Percentiles rank a stretch among this genome's conserved stretches.
These are phyloP conservation scores for Andrena camellia DNA, from an alignment of 2,888 invertebrate genomes.

Conservation along the genomic window DNA sequence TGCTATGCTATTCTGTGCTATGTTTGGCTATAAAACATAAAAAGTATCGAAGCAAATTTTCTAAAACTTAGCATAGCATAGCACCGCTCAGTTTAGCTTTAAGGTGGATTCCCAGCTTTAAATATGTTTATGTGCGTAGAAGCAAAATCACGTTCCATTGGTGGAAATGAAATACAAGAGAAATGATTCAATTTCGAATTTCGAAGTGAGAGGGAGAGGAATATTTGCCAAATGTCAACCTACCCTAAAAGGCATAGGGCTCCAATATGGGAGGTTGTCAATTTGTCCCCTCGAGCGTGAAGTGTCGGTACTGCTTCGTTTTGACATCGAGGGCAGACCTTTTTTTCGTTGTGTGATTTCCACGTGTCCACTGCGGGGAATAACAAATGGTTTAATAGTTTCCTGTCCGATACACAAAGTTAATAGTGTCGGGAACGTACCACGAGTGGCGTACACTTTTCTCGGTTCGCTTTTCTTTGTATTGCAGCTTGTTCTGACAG, in stretches of 20 bases:
- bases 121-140: no score
- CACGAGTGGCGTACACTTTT: conserved; percentile 66
- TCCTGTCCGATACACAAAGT: background rate
- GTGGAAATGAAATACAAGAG: background rate
- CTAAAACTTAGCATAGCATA: no score
- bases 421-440: conserved; percentile 29
- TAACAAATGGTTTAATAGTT: conserved; percentile 12
- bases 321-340: conserved; percentile 59
- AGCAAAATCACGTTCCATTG: no score
- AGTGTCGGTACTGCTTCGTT: conserved; percentile 58
- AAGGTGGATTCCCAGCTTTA: no score
- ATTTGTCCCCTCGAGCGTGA: conserved; percentile 59
- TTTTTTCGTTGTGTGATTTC: conserved; percentile 61
- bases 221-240: conserved; percentile 1
- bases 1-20: no score
- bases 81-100: no score
- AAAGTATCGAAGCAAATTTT: no score
- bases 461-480: conserved; percentile 31
- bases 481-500: background rate
- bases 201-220: background rate
- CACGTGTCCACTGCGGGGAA: conserved; percentile 64
- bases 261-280: conserved; percentile 63
- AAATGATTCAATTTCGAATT: background rate
- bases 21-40: no score
- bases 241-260: conserved; percentile 66